A percentile compares a stretch with the other conserved stretches of the same genome.
phyloP scores from a whole-genome alignment of 2,888 invertebrate species.

The Arenicola marina region DNA sequence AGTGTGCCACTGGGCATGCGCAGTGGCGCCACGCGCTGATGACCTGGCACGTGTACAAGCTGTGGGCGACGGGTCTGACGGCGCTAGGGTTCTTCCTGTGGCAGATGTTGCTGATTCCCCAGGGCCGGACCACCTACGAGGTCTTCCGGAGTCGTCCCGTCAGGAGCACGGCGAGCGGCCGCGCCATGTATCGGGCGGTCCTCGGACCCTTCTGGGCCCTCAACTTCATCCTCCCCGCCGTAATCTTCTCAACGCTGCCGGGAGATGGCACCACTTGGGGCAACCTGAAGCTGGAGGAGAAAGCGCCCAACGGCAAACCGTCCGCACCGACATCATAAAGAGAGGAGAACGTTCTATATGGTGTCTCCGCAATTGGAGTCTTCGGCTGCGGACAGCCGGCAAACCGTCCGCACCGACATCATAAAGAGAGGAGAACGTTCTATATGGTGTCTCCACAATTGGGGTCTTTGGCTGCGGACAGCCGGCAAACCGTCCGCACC shows the following conservation, averaged over 20 bases:
- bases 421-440: too few relatives aligned
- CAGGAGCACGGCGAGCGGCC: background rate
- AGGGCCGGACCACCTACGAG: background rate
- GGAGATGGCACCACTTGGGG: background rate
- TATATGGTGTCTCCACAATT: too few relatives aligned
- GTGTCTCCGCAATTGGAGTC: too few relatives aligned
- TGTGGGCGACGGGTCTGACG: background rate
- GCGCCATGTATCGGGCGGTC: background rate
- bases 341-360: too few relatives aligned
- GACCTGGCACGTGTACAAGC: background rate
- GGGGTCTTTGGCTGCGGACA: too few relatives aligned
- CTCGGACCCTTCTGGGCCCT: background rate
- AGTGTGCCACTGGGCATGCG: background rate
- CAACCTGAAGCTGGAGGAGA: too few relatives aligned
- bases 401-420: too few relatives aligned
- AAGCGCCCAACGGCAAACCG: too few relatives aligned
- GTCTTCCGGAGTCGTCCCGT: background rate
- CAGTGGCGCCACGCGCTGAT: background rate
- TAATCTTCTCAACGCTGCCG: background rate
- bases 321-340: too few relatives aligned
- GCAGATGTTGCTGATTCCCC: background rate
- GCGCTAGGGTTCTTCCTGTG: background rate
- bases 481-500: too few relatives aligned
- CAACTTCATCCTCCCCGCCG: background rate
- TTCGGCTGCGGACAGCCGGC: too few relatives aligned